Conservation (phyloP, 2,113 vertebrate genomes). For the Anser brachyrhynchus region DNA sequence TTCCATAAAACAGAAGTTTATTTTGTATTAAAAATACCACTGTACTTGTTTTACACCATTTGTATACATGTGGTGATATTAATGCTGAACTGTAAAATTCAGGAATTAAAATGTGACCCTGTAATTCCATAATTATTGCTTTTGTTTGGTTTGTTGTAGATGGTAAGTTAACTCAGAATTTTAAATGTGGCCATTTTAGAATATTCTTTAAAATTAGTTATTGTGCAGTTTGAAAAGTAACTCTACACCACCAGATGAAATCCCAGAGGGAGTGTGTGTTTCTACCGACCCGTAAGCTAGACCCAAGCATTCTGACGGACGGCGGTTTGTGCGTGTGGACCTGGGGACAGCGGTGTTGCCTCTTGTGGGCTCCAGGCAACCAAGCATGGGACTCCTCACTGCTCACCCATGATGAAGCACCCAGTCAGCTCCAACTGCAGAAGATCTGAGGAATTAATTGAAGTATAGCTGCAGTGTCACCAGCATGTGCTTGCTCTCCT, state of each 20-base stretch:
- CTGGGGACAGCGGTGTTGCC: neutral
- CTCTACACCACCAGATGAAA: neutral
- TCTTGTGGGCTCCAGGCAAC: neutral
- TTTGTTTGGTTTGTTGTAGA: conserved; percentile 78
- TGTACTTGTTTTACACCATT: conserved; percentile 95
- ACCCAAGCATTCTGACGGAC: neutral
- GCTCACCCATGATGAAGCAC: neutral
- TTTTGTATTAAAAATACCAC: conserved; percentile 96
- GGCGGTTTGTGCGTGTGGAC: neutral
- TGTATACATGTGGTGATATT: conserved; percentile 94
- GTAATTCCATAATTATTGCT: conserved; percentile 83
- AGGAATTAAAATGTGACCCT: conserved; percentile 98
- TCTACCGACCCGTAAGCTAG: neutral
- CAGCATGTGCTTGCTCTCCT: neutral
- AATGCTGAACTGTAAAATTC: conserved; percentile 91
- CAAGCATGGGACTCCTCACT: neutral
- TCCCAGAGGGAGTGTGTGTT: neutral
- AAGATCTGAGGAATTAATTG: neutral
- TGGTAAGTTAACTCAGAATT: conserved; percentile 49
- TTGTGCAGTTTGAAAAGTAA: neutral
- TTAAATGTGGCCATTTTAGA: conserved; percentile 39
- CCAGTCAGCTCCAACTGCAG: neutral
- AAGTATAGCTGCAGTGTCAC: neutral
- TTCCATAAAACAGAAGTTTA: conserved; percentile 89
- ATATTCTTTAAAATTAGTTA: conserved; percentile 9